A percentile compares a stretch with the other conserved stretches of the same genome.
phyloP scores from a whole-genome alignment of 2,113 vertebrate genomes.

The Sebastes fasciatus region DNA sequence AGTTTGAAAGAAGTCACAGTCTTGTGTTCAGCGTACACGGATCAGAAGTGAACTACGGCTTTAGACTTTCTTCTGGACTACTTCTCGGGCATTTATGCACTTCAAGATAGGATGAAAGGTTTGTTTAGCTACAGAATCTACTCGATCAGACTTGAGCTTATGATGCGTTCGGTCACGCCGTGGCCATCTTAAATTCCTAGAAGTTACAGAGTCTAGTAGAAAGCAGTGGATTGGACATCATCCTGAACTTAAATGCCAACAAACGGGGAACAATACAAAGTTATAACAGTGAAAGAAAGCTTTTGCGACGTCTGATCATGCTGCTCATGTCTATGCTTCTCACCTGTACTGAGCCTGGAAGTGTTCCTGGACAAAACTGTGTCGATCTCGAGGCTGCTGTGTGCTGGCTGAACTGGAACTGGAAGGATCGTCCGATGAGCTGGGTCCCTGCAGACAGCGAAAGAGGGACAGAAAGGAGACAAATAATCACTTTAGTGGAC shows the following conservation, averaged over 20 bases:
- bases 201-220: not conserved
- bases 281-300: not conserved
- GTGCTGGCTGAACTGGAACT: conserved; percentile 46
- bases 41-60: no score
- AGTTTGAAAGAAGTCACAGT: no score
- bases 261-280: not conserved
- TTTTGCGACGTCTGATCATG: not conserved
- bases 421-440: conserved; percentile 66
- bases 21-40: no score
- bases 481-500: not conserved
- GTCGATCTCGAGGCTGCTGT: conserved; percentile 76
- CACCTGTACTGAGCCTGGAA: conserved; percentile 98
- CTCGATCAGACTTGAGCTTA: not conserved
- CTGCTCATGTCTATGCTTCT: conserved; percentile 44
- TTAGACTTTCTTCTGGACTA: not conserved
- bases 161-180: not conserved
- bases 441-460: conserved; percentile 70
- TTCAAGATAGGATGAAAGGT: not conserved
- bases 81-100: not conserved
- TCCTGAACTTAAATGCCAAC: conserved; percentile 1
- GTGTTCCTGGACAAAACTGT: conserved; percentile 95
- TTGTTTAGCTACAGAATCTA: not conserved
- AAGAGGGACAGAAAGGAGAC: not conserved
- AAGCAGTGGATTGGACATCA: not conserved
- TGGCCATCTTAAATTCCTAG: not conserved